Conservation (phyloP, 2,888 invertebrate species). For the Chloroclysta siterata region DNA sequence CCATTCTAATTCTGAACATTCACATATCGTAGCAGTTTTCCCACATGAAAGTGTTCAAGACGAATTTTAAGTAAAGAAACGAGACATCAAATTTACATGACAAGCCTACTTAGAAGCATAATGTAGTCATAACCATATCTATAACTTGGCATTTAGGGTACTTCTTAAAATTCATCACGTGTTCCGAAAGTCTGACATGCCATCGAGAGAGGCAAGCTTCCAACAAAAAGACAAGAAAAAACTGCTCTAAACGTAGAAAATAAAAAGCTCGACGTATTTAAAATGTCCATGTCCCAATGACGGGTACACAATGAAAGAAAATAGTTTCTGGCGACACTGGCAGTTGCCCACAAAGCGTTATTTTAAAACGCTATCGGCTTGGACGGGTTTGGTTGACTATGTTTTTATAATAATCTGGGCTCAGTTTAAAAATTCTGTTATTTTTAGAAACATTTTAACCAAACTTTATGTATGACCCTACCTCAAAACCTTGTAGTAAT, state of each 20-base stretch:
- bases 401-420: not conserved
- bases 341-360: slow-evolving; percentile 56
- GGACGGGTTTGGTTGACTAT: not conserved
- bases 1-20: slow-evolving; percentile 56
- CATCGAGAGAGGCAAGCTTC: slow-evolving; percentile 71
- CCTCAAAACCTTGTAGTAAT: not conserved
- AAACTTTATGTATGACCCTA: not conserved
- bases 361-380: slow-evolving; percentile 43
- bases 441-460: not conserved
- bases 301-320: slow-evolving; percentile 67
- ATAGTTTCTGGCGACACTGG: slow-evolving; percentile 72
- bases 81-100: slow-evolving; percentile 70
- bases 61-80: slow-evolving; percentile 54
- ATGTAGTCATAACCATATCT: slow-evolving; percentile 71
- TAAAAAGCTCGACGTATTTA: slow-evolving; percentile 62
- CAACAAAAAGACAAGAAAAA: slow-evolving; percentile 67
- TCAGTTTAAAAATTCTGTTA: not conserved
- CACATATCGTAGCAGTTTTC: slow-evolving; percentile 55
- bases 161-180: slow-evolving; percentile 81
- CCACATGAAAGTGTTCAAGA: slow-evolving; percentile 53
- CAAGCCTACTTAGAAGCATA: slow-evolving; percentile 65
- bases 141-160: slow-evolving; percentile 60
- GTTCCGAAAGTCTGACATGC: slow-evolving; percentile 60
- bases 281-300: slow-evolving; percentile 70
- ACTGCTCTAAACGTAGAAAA: slow-evolving; percentile 27